Base-by-base conservation (phyloP, 2,888 invertebrate genomes). In the Pandemis heparana region DNA sequence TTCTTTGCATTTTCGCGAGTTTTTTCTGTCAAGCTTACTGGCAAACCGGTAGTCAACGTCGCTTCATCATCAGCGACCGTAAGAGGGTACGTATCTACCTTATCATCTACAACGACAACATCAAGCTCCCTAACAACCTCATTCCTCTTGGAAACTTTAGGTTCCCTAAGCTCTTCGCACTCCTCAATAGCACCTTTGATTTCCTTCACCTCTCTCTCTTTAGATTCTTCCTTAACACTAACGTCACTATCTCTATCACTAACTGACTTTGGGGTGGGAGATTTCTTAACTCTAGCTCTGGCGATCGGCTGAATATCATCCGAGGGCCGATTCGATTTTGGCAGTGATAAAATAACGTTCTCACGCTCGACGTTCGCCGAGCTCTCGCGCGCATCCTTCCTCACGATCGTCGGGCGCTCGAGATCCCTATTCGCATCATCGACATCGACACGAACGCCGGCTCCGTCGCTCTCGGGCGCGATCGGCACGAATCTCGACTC, bases 201-300 rank as follows among this genome's bases (percentile, higher is more conserved):
- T 59, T 77, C 77, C 59, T 75, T 71, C 69, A 66, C 43, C 64
- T 70, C 77, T 61, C 71, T 72, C 46, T 77, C 77, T 59, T 71
- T 76, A 66, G 66, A 41, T 23, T 43, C 80, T 79, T 82, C 82
- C 81, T 86, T 90, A 90, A 79, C 80, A 81, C 85, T 88, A 86
- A 79, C 78, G 77, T 86, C 88, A 83, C 82, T 83, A 71, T 79
- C 77, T 79, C 77, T 84, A 82, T 85, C 85, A 84, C 84, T 86
- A 87, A 84, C 83, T 84, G 85, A 83, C 83, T 86, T 86, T 80
- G 78, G 85, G 90, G 92, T 89, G 92, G 92, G 90, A 83, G 90
- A 85, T 85, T 84, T 87, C 85, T 85, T 90, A 88, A 87, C 77
- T 82, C 87, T 89, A 89, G 79, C 76, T 79, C 83, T 84, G 81